Evolutionary conservation across 2,888 invertebrate genomes (phyloP).

Genomic region (Euplagia quadripunctaria): DNA sequence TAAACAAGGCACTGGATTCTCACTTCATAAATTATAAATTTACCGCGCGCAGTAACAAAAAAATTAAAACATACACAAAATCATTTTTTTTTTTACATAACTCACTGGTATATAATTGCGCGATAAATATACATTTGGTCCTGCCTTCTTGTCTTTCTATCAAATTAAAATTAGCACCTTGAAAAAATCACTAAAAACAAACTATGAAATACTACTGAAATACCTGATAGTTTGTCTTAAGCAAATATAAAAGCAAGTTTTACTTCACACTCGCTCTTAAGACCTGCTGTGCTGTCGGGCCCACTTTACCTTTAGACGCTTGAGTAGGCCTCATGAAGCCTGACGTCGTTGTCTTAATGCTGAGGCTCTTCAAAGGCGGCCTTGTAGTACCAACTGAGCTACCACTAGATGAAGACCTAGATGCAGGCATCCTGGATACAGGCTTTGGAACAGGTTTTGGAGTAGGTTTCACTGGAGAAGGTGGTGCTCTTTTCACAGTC

Average conservation of each 20-base stretch:
- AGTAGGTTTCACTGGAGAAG: slow-evolving; percentile 74
- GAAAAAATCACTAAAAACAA: slow-evolving; percentile 30
- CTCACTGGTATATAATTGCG: slow-evolving; percentile 29
- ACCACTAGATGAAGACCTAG: slow-evolving; percentile 81
- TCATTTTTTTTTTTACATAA: slow-evolving; percentile 23
- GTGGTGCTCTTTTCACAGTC: slow-evolving; percentile 92
- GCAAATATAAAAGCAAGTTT: slow-evolving; percentile 33
- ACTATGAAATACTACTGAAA: slow-evolving; percentile 28
- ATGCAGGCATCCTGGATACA: slow-evolving; percentile 78
- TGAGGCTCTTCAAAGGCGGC: slow-evolving; percentile 74
- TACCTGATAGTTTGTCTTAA: slow-evolving; percentile 34
- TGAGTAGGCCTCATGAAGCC: slow-evolving; percentile 96
- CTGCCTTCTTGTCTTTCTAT: slow-evolving; percentile 38
- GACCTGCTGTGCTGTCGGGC: slow-evolving; percentile 65
- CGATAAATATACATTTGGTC: slow-evolving; percentile 36
- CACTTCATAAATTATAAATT: slow-evolving; percentile 32
- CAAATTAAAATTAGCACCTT: slow-evolving; percentile 47
- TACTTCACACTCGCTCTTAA: slow-evolving; percentile 74
- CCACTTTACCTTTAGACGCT: slow-evolving; percentile 92
- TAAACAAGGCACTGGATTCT: slow-evolving; percentile 52
- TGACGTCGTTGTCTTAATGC: slow-evolving; percentile 71
- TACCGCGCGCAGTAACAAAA: slow-evolving; percentile 36
- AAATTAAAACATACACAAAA: slow-evolving; percentile 5
- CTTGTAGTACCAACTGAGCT: slow-evolving; percentile 83
- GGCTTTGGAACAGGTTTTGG: slow-evolving; percentile 83